Evolutionary conservation across 2,797 vertebrate species (phyloP), one percentile per base, ranked within the genome.

Genomic region (Xerus rutilus): DNA sequence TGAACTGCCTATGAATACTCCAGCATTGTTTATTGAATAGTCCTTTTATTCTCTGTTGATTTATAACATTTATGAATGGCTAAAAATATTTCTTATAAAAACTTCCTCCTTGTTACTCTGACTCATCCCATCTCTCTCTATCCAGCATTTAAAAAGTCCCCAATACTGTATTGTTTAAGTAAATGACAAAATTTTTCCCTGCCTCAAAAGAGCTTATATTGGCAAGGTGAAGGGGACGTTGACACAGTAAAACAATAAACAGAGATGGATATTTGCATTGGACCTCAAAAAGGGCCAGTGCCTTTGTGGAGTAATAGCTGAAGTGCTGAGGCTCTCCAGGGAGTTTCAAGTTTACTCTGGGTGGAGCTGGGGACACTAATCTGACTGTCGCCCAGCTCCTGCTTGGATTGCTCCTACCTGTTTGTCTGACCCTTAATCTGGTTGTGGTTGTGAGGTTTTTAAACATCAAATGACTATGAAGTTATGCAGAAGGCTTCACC

Each of bases 171-270:
- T 86, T 89, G n/a, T 88, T 93, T 73, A 85, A 91, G 30, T 70
- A 86, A 94, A 89, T 73, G 83, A 92, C 54, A 90, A 78, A 92
- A 59, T 67, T 59, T 39, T 23, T 84, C 74, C 52, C 52, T 84
- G 45, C 52, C 73, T 95, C 57, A n/a, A 70, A 96, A 89, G 78
- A 95, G 57, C 91, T 94, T 88, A 84, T 49, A 5, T 23, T 45
- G 91, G 65, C 92, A 96, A 70, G 86, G 93, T 25, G 43, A 94
- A 79, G 86, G 64, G 69, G 64, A 65, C 20, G 0, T 28, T 72
- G 93, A 94, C 64, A 82, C 59, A 28, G 88, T 92, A 85, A 82
- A 92, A 96, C 89, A 94, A 92, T 49, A 95, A 96, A 90, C 82
- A 94, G 39, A 73, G 73, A 21, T 1, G 88, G 79, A 77, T 94